These are phyloP conservation scores for Drosophila prostipennis DNA, from an alignment of 2,888 invertebrate species.

Conservation along the genomic window DNA sequence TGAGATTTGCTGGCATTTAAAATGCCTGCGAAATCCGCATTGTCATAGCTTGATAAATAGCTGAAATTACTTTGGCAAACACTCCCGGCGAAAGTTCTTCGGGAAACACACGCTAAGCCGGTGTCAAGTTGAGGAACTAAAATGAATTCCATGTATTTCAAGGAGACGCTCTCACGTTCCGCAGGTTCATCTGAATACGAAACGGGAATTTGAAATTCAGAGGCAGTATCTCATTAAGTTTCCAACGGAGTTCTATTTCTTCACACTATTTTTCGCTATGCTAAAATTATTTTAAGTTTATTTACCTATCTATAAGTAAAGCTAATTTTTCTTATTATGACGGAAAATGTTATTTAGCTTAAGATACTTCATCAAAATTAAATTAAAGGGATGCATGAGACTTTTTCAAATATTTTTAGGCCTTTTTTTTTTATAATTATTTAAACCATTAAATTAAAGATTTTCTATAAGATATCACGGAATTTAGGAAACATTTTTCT, in stretches of 20 bases:
- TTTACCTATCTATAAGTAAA: too few species aligned
- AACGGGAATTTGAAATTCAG: background rate
- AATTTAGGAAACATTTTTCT: background rate
- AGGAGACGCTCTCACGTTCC: conserved; percentile 12
- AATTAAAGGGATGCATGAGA: too few species aligned
- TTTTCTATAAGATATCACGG: too few species aligned
- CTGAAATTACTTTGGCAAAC: conserved; percentile 59
- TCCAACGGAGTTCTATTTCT: background rate
- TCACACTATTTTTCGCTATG: background rate
- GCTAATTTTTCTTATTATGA: too few species aligned
- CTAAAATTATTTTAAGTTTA: background rate
- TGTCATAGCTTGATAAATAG: conserved; percentile 78
- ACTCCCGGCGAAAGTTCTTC: conserved; percentile 25
- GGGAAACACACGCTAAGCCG: conserved; percentile 17
- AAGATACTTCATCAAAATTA: too few species aligned
- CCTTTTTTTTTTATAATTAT: too few species aligned
- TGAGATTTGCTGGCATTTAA: conserved; percentile 59
- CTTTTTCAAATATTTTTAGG: too few species aligned
- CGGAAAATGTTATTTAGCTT: too few species aligned
- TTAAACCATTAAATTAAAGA: too few species aligned
- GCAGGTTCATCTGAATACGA: background rate
- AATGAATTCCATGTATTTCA: conserved; percentile 31
- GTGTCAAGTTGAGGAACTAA: conserved; percentile 36
- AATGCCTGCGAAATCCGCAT: conserved; percentile 64
- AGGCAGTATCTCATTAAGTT: background rate